A percentile compares a stretch with the other conserved stretches of the same genome.
These are phyloP conservation scores for Macaria liturata DNA, from an alignment of 2,888 invertebrate genomes.

Conservation along the genomic window DNA sequence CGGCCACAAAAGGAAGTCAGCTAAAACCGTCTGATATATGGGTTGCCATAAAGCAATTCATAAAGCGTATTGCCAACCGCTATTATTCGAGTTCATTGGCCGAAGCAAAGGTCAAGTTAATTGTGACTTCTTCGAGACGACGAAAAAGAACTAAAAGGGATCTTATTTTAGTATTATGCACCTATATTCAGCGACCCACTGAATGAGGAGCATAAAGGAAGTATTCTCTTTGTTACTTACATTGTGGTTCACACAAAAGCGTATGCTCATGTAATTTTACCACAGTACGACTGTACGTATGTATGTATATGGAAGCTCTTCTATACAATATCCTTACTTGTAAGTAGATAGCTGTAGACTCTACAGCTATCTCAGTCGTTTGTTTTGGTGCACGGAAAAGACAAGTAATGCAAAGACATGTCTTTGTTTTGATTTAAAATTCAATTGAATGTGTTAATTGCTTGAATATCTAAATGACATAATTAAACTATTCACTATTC, in stretches of 20 bases:
- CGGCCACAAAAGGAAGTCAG: constrained; percentile 12
- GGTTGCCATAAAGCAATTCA: constrained; percentile 32
- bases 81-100: constrained; percentile 50
- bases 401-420: too few species aligned
- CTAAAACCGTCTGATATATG: constrained; percentile 19
- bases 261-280: not conserved
- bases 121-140: constrained; percentile 39
- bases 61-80: constrained; percentile 32
- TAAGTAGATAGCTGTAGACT: too few species aligned
- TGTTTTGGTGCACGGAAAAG: too few species aligned
- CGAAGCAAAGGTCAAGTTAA: constrained; percentile 56
- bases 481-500: too few species aligned
- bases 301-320: too few species aligned
- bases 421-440: too few species aligned
- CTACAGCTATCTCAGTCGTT: too few species aligned
- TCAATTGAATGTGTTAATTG: too few species aligned
- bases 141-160: constrained; percentile 24
- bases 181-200: constrained; percentile 17
- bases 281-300: too few species aligned
- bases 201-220: constrained; percentile 24
- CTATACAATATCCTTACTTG: too few species aligned
- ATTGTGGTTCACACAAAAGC: constrained; percentile 25
- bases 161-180: constrained; percentile 13
- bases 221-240: constrained; percentile 21
- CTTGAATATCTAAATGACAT: too few species aligned